A percentile compares a stretch with the other conserved stretches of the same genome.
Evolutionary conservation across 1,140 invertebrate genomes (phyloP).

Genomic region (Lucilia sericata): DNA sequence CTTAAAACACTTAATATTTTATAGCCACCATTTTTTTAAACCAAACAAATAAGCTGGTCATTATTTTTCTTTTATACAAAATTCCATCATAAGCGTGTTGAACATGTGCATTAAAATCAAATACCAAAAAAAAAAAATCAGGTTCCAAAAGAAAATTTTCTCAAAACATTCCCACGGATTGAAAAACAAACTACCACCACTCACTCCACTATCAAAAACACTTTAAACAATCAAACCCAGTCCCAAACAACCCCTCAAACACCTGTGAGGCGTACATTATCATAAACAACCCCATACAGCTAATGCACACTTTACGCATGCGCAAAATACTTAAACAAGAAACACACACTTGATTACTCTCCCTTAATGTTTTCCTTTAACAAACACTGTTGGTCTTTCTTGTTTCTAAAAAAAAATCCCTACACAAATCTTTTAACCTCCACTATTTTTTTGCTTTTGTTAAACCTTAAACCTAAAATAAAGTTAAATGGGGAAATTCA

Average conservation of each 20-base stretch:
- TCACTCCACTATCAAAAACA: neutral
- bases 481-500: neutral
- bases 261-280: neutral
- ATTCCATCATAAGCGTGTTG: neutral
- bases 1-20: no score
- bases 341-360: neutral
- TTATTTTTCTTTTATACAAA: no score
- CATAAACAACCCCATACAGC: neutral
- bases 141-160: neutral
- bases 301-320: constrained; percentile 25
- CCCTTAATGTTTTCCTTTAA: no score
- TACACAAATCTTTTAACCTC: constrained; percentile 28
- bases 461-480: no score
- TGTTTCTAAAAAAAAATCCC: neutral
- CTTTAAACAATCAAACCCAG: neutral
- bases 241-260: neutral
- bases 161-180: constrained; percentile 12
- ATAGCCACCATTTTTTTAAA: no score
- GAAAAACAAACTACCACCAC: neutral
- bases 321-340: neutral
- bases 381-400: neutral
- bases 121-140: neutral
- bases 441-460: neutral
- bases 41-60: no score
- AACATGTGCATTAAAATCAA: neutral